Percentiles rank a stretch among this genome's conserved stretches.
These are phyloP conservation scores for Eulemur coronatus DNA, from an alignment of 2,797 vertebrate species.

Conservation along the genomic window DNA sequence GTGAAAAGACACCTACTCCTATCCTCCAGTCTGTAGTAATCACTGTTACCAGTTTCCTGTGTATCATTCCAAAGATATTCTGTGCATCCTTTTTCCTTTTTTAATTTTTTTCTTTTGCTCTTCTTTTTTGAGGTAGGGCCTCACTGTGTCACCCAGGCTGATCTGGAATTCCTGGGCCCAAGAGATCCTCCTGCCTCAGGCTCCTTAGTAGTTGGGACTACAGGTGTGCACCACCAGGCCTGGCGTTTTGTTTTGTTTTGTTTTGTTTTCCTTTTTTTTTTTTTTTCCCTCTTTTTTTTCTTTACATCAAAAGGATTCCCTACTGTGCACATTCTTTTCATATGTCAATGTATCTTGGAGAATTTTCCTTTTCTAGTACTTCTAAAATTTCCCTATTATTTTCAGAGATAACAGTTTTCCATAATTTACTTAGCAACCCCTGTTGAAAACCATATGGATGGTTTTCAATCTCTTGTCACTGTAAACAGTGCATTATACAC, in stretches of 20 bases:
- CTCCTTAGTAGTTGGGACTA: neutral
- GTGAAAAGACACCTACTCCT: neutral
- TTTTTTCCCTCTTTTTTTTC: neutral
- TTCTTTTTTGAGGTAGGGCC: neutral
- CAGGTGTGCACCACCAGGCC: neutral
- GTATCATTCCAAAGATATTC: neutral
- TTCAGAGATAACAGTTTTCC: neutral
- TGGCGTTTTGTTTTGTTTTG: neutral
- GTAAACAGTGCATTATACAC: neutral
- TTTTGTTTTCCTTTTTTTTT: neutral
- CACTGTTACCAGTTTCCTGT: neutral
- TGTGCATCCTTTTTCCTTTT: neutral
- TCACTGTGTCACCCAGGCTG: neutral
- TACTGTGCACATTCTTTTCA: neutral
- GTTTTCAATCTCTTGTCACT: neutral
- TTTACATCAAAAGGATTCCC: neutral
- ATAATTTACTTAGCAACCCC: neutral
- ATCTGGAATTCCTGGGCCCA: neutral
- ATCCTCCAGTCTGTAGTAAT: neutral
- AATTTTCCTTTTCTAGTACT: neutral
- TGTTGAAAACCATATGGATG: neutral
- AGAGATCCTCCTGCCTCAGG: neutral
- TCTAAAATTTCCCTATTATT: conserved; percentile 8
- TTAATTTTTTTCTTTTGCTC: neutral
- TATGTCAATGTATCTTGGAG: neutral